phyloP scores from a whole-genome alignment of 2,113 vertebrate genomes.

The Riparia riparia region DNA sequence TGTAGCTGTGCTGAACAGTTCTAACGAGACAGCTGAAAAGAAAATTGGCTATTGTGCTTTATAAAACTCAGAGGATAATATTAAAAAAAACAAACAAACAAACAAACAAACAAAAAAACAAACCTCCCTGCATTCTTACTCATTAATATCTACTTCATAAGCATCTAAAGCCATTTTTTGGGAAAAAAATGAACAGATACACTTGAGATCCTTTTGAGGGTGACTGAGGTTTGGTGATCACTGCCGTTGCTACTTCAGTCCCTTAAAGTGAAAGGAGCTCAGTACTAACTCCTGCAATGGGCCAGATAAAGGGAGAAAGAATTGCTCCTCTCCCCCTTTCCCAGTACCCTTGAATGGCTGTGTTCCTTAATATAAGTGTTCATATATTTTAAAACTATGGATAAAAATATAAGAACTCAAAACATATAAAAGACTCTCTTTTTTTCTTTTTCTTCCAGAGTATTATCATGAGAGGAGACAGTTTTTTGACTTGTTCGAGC shows the following conservation, averaged over 20 bases:
- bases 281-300: background rate
- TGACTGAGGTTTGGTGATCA: background rate
- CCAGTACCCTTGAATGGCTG: background rate
- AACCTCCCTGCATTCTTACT: background rate
- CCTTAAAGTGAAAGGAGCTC: background rate
- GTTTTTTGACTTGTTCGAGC: background rate
- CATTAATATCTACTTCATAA: background rate
- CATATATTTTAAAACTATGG: background rate
- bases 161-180: accelerated
- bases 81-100: background rate
- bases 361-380: background rate
- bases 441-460: background rate
- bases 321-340: background rate
- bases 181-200: background rate
- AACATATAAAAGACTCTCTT: background rate
- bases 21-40: background rate
- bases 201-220: background rate
- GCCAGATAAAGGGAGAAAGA: background rate
- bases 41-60: accelerated
- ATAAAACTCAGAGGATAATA: background rate
- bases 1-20: background rate
- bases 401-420: background rate
- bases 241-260: accelerated
- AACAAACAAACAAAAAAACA: too few relatives aligned
- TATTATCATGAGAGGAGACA: background rate